Evolutionary conservation across 2,888 invertebrate species (phyloP).

Genomic region (Orthosia cruda): DNA sequence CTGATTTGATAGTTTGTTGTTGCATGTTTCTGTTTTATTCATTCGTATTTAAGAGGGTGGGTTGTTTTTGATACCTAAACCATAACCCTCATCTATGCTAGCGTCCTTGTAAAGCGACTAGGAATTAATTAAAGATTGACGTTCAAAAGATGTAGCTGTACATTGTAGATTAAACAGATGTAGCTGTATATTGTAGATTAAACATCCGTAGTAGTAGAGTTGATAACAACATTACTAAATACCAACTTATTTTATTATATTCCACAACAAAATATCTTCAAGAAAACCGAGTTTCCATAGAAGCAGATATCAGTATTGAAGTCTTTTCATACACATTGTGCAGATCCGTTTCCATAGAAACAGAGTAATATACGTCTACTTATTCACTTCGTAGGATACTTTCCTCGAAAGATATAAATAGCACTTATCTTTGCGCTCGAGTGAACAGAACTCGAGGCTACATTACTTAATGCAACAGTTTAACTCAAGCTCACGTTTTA

Average conservation of each 20-base stretch:
- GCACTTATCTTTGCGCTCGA: constrained; percentile 51
- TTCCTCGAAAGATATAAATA: constrained; percentile 48
- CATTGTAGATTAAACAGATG: neutral
- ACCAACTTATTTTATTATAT: neutral
- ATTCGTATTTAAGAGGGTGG: neutral
- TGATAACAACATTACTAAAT: neutral
- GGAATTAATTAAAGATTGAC: neutral
- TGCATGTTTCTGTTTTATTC: constrained; percentile 16
- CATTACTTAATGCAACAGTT: constrained; percentile 48
- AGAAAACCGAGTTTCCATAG: neutral
- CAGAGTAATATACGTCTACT: constrained; percentile 33
- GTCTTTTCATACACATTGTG: constrained; percentile 7
- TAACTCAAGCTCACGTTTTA: constrained; percentile 36
- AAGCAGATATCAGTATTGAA: constrained; percentile 9
- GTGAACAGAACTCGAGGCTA: constrained; percentile 41
- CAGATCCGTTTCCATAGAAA: constrained; percentile 30
- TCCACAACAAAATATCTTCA: neutral
- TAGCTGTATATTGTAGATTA: neutral
- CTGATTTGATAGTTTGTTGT: constrained; percentile 51
- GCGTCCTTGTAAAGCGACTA: neutral
- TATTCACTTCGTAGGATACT: constrained; percentile 48
- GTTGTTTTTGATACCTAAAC: neutral
- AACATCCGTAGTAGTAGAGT: neutral
- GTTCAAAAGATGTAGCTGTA: neutral
- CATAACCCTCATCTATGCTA: neutral